Evolutionary conservation across 2,888 invertebrate species (phyloP), one percentile per base, ranked within the genome.

Genomic region (Antheraea yamamai): DNA sequence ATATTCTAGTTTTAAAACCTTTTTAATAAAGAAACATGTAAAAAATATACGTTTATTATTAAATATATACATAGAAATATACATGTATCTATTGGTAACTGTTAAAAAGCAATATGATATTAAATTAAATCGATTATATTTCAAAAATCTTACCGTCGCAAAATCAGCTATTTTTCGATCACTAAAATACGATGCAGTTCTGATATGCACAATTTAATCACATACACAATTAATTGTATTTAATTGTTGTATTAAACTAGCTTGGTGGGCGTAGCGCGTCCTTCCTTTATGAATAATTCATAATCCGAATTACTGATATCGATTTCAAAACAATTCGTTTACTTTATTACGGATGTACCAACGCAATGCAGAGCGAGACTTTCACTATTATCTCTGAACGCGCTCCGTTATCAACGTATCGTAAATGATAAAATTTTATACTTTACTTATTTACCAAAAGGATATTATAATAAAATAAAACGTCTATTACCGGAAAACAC

Each of bases 231-330:
- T 83, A 82, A 81, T 81, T 81, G 77, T 77, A 80, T 81, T 81
- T 81, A 83, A 82, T 78, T 79, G 78, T 78, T 77, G 79, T 82
- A 81, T 80, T 81, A 76, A 79, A 79, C 76, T 79, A 77, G 55
- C 73, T 74, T 75, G 78, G 81, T 81, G 85, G 86, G 88, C 82
- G 87, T 83, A 86, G 84, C 84, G 86, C 83, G 85, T 85, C 81
- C 82, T 86, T 85, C 82, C 85, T 84, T 75, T 77, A 82, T 82
- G 77, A 82, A 82, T 84, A 81, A 86, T 84, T 85, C 79, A 87
- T 80, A 39, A 81, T 75, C 75, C 75, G 78, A 85, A 85, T 83
- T 81, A 84, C 75, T 77, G 75, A 84, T 85, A 87, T 85, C 81
- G 85, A 85, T 87, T 88, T 80, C 80, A 83, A 79, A 83, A 81